phyloP scores from a whole-genome alignment of 2,888 invertebrate species.

The Matsumyia berberina region DNA sequence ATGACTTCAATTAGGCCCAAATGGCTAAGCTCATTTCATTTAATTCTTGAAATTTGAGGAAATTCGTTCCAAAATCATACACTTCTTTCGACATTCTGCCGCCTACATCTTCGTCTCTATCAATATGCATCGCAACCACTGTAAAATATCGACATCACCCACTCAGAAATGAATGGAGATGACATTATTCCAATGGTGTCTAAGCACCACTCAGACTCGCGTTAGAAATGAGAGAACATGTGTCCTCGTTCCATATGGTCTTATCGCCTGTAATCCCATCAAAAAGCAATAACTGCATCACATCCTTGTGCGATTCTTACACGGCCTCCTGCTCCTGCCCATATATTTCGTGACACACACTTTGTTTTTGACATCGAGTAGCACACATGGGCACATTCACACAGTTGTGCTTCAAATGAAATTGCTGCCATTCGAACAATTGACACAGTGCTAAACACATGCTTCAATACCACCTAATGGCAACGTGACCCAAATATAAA shows the following conservation, averaged over 20 bases:
- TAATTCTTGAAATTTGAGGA: neutral
- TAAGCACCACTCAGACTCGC: neutral
- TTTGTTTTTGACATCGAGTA: constrained; percentile 12
- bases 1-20: constrained; percentile 33
- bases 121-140: neutral
- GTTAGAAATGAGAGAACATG: neutral
- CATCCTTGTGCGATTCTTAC: neutral
- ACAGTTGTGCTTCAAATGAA: constrained; percentile 8
- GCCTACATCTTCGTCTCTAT: neutral
- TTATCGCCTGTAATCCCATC: constrained; percentile 22
- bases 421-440: constrained; percentile 29
- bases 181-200: constrained; percentile 7
- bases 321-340: neutral
- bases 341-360: neutral
- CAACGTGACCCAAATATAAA: constrained; percentile 62
- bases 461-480: constrained; percentile 28
- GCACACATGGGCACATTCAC: constrained; percentile 9
- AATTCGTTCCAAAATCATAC: neutral
- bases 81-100: neutral
- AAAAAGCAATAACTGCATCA: constrained; percentile 29
- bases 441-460: constrained; percentile 47
- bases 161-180: neutral
- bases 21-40: neutral
- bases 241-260: constrained; percentile 11
- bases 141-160: neutral